Percentiles rank a stretch among this genome's conserved stretches.
phyloP scores from a whole-genome alignment of 2,113 vertebrate species.

The Rhadina sibilatrix region DNA sequence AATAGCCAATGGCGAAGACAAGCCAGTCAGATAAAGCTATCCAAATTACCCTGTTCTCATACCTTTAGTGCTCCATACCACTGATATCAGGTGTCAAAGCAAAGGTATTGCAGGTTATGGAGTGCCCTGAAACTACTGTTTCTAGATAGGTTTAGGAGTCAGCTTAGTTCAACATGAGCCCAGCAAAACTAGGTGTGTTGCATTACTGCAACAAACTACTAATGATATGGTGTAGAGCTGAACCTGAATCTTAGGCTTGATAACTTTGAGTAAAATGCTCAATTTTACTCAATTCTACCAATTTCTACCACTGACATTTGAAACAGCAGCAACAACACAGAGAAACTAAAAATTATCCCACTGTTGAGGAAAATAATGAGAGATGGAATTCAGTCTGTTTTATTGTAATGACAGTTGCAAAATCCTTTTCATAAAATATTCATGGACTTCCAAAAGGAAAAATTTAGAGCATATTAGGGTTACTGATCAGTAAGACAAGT shows the following conservation, averaged over 20 bases:
- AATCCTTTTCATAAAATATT: not conserved
- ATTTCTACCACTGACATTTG: not conserved
- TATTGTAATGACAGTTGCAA: not conserved
- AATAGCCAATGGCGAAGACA: not conserved
- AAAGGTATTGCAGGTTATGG: not conserved
- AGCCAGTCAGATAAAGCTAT: not conserved
- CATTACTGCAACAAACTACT: not conserved
- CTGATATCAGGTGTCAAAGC: not conserved
- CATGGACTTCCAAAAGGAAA: not conserved
- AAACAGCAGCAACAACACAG: not conserved
- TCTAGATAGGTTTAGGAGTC: not conserved
- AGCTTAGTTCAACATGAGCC: not conserved
- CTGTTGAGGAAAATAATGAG: not conserved
- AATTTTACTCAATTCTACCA: too few species aligned
- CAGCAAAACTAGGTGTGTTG: not conserved
- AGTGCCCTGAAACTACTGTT: not conserved
- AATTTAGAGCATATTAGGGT: not conserved
- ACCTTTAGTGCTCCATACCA: not conserved
- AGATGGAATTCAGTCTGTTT: not conserved
- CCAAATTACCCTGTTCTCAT: not conserved
- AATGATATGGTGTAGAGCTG: not conserved
- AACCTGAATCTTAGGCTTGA: not conserved
- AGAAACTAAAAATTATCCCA: not conserved
- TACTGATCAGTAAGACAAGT: not conserved
- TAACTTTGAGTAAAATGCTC: not conserved